Evolutionary conservation across 2,113 vertebrate genomes (phyloP), one percentile per base, ranked within the genome.

Genomic region (Elgaria multicarinata): DNA sequence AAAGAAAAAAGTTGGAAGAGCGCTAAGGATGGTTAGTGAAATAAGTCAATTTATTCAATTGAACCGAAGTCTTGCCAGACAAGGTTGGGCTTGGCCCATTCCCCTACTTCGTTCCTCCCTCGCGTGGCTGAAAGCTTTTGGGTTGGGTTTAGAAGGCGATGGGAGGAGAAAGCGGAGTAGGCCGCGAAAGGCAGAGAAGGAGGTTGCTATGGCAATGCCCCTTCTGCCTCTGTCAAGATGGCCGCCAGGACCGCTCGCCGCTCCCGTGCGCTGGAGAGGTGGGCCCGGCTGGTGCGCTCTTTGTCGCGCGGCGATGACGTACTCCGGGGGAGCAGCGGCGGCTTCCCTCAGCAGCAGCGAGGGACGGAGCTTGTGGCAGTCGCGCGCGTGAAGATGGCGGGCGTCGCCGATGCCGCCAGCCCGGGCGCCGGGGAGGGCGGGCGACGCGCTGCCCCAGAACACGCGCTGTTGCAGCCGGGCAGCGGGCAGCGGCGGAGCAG

Each of bases 341-440:
- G 71, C 72, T 72, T 67, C 9, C 31, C 39, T 55, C 36, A 6
- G 62, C 46, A 12, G 58, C 91, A 50, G 87, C 89, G 62, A 10
- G 77, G 78, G 76, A 76, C 44, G n/a, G 82, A 69, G 74, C 79
- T 64, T 22, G 72, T 66, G 69, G 79, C 28, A 44, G 83, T 46
- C 31, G 81, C 76, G 31, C 71, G 85, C 83, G 87, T 53, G 93
- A 96, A 95, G 84, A 96, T 96, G 96, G 95, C 96, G 92, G 96
- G 95, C 69, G 88, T 94, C 89, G 89, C 93, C 87, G 94, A 90
- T 69, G 92, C 92, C 88, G 93, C 87, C 77, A 14, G 89, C 39
- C 86, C 92, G 87, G 62, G 81, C 10, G 91, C 89, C 50, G 95
- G 89, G 84, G 94, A 89, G 66, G 92, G 94, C 3, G 92, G 91